A percentile compares a stretch with the other conserved stretches of the same genome.
phyloP scores from a whole-genome alignment of 2,888 invertebrate species.

The Tetanocera ferruginea region DNA sequence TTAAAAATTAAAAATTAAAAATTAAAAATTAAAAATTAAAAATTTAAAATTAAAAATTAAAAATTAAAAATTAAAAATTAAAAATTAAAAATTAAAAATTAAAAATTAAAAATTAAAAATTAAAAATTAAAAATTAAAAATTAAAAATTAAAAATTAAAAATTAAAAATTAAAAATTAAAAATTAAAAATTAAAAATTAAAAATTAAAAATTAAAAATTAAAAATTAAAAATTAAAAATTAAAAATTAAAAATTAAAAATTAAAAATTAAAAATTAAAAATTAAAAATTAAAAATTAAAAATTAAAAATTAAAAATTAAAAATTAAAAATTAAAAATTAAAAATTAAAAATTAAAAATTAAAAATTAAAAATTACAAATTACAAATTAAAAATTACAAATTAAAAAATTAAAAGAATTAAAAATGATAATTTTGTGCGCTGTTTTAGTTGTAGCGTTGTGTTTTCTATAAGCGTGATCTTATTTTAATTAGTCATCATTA shows the following conservation, averaged over 20 bases:
- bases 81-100: background rate
- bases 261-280: background rate
- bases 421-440: background rate
- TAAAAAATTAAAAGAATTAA: background rate
- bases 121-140: background rate
- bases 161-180: background rate
- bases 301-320: background rate
- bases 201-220: background rate
- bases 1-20: background rate
- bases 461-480: too few species aligned
- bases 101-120: background rate
- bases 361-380: background rate
- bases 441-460: too few species aligned
- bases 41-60: background rate
- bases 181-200: background rate
- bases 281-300: background rate
- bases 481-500: too few species aligned
- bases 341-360: background rate
- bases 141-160: background rate
- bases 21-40: background rate
- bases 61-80: background rate
- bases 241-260: background rate
- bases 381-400: background rate
- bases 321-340: background rate
- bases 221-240: background rate